phyloP scores from a whole-genome alignment of 2,797 vertebrate genomes.

The Melanotaenia boesemani region DNA sequence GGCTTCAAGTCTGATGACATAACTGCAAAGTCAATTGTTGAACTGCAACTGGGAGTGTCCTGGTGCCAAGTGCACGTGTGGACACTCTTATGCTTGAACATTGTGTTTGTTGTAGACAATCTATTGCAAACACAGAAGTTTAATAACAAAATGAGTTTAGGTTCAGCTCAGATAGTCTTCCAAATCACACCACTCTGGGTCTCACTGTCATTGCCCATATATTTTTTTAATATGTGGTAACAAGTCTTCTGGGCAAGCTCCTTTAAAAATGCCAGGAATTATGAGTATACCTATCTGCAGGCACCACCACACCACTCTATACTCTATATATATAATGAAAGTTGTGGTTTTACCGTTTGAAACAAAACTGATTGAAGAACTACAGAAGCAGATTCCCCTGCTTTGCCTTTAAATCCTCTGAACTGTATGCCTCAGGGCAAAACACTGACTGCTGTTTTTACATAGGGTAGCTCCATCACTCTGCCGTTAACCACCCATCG shows the following conservation, averaged over 20 bases:
- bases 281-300: not conserved
- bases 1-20: too few relatives aligned
- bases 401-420: slow-evolving; percentile 26
- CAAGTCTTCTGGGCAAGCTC: not conserved
- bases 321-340: not conserved
- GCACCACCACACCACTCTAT: not conserved
- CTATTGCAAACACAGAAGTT: too few relatives aligned
- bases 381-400: slow-evolving; percentile 8
- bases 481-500: slow-evolving; percentile 62
- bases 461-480: slow-evolving; percentile 46
- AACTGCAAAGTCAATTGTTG: too few relatives aligned
- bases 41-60: too few relatives aligned
- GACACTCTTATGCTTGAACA: too few relatives aligned
- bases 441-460: slow-evolving; percentile 23
- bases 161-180: too few relatives aligned
- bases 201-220: not conserved
- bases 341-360: not conserved
- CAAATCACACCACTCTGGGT: not conserved
- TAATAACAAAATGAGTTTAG: too few relatives aligned
- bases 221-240: not conserved
- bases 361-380: slow-evolving; percentile 20
- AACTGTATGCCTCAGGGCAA: slow-evolving; percentile 33
- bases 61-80: too few relatives aligned
- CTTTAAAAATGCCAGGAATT: not conserved
- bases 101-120: too few relatives aligned